Base-by-base conservation (phyloP, 2,888 invertebrate genomes). In the Drosophila mimica region DNA sequence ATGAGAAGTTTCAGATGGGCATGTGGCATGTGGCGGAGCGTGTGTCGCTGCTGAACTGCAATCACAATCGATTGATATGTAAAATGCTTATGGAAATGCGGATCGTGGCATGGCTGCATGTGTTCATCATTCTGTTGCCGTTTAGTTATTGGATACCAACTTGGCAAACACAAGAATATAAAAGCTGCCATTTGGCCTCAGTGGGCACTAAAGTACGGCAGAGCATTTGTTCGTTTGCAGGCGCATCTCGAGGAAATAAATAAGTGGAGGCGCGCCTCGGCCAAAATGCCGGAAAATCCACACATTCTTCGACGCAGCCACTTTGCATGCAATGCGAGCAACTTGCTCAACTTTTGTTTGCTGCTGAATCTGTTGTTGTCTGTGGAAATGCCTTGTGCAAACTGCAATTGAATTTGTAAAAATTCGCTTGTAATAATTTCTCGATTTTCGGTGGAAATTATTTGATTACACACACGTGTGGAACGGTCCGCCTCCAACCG, bases 111-210 rank as follows among this genome's bases (percentile, higher is more conserved):
- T 93, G 93, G 93, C 87, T 92, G 11, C 90, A 93, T 72, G 91
- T 93, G 8, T 93, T 92, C 46, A 91, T 93, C 25, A 93, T 92
- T 68, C 79, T 92, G 53, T 65, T 93, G 54, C 93, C 93, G 11
- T 93, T 93, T 57, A 92, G 92, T 62, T 93, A 93, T 71, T 89
- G 93, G 20, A 88, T 93, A 65, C 93, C 93, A 30, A 93, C 93
- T 40, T 79, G 25, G 25, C 25, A 25, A 25, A 25, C 25, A 25
- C 13, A 93, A 93, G 79, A 92, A 93, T 76, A 46, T 92, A 93
- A 52, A 93, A 93, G 82, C 59, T 92, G 33, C 82, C 90, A 3
- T 82, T 93, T n/a, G 20, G 38, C 17, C 20, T 0, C 7, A 17
- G n/a, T 17, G n/a, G 11, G 38, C 13, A 6, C 30, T 25, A 13